These are phyloP conservation scores for Falco rusticolus DNA, from an alignment of 2,797 vertebrate genomes.

Conservation along the genomic window DNA sequence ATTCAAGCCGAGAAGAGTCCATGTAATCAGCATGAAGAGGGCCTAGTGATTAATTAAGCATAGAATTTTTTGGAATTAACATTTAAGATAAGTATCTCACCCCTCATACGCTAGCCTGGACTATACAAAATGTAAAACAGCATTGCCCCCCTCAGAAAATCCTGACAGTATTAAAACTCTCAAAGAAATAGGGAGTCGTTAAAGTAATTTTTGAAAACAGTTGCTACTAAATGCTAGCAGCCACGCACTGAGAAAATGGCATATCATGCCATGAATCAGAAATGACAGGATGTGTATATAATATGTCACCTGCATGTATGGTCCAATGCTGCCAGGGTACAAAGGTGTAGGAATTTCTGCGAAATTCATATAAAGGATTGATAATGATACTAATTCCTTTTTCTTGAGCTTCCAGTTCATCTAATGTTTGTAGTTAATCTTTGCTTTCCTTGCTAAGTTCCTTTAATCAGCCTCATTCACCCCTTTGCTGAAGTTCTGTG, in stretches of 20 bases:
- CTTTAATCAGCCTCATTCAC: neutral
- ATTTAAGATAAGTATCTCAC: neutral
- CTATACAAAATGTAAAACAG: neutral
- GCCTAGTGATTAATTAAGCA: neutral
- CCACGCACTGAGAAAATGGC: neutral
- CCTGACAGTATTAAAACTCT: neutral
- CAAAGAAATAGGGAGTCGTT: neutral
- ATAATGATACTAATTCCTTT: neutral
- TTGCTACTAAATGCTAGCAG: neutral
- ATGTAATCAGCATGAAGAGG: neutral
- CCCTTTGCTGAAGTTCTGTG: neutral
- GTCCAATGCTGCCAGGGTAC: neutral
- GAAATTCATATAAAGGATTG: neutral
- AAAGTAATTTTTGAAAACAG: neutral
- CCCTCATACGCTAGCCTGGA: neutral
- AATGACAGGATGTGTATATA: neutral
- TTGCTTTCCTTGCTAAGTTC: neutral
- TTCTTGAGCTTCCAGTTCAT: neutral
- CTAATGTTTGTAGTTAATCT: neutral
- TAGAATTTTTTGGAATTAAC: neutral
- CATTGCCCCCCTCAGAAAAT: accelerated
- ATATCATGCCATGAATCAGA: neutral
- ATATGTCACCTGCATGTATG: neutral
- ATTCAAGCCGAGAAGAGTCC: neutral
- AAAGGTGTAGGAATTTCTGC: neutral